Percentiles rank a stretch among this genome's conserved stretches.
These are phyloP conservation scores for Bombyx mandarina DNA, from an alignment of 1,140 invertebrate genomes.

Conservation along the genomic window DNA sequence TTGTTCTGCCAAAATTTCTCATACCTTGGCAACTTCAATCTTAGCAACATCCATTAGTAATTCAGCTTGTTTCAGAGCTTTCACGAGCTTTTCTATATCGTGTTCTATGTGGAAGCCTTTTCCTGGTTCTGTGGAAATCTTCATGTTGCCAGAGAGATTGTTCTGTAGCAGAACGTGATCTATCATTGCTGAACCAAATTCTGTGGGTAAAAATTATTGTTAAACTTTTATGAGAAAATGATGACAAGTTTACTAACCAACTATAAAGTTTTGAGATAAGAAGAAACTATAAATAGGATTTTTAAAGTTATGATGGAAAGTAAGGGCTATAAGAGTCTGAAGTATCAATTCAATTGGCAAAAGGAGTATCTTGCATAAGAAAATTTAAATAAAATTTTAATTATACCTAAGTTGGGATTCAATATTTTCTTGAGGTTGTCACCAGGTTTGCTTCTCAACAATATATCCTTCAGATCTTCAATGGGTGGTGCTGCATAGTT, in stretches of 20 bases:
- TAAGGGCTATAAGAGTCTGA: too few species aligned
- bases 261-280: too few species aligned
- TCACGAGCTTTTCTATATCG: constrained; percentile 77
- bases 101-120: constrained; percentile 75
- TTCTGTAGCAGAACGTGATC: constrained; percentile 87
- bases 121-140: constrained; percentile 33
- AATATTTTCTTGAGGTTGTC: constrained; percentile 90
- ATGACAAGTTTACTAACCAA: background rate
- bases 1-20: too few species aligned
- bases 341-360: too few species aligned
- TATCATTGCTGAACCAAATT: constrained; percentile 91
- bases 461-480: constrained; percentile 71
- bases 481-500: constrained; percentile 65
- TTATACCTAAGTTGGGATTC: constrained; percentile 81
- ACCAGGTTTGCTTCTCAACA: constrained; percentile 78
- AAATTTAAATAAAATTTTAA: constrained; percentile 1
- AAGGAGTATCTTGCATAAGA: background rate
- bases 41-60: constrained; percentile 73
- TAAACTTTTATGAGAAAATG: constrained; percentile 1
- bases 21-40: constrained; percentile 65
- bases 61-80: constrained; percentile 81
- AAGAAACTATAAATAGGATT: too few species aligned
- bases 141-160: constrained; percentile 75
- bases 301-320: too few species aligned
- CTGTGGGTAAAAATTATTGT: constrained; percentile 52